Evolutionary conservation across 2,797 vertebrate genomes (phyloP).

Genomic region (Vipera latastei): DNA sequence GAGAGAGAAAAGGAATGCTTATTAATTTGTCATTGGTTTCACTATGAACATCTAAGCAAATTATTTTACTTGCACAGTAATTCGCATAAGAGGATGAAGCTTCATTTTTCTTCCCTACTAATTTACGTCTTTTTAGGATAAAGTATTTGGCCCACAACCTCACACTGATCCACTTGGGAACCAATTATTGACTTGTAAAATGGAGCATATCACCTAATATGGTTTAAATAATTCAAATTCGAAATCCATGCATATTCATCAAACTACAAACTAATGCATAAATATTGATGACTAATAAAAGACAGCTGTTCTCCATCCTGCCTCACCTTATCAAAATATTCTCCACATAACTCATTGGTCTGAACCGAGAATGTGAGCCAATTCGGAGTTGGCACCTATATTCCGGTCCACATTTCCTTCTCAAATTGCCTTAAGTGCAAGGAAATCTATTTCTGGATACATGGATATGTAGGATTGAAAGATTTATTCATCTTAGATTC

Average conservation of each 20-base stretch:
- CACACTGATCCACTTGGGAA: constrained; percentile 47
- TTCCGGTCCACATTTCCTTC: constrained; percentile 28
- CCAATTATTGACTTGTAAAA: constrained; percentile 60
- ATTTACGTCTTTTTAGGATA: constrained; percentile 34
- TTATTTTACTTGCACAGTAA: constrained; percentile 23
- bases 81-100: constrained; percentile 8
- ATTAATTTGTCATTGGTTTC: constrained; percentile 35
- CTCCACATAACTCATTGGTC: background rate
- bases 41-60: constrained; percentile 17
- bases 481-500: background rate
- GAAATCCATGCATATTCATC: constrained; percentile 55
- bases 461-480: background rate
- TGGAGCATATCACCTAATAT: constrained; percentile 33
- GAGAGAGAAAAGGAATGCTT: background rate
- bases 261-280: constrained; percentile 49
- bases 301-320: constrained; percentile 43
- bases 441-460: background rate
- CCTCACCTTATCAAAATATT: constrained; percentile 35
- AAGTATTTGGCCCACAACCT: constrained; percentile 12
- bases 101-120: constrained; percentile 40
- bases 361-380: background rate
- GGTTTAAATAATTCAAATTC: constrained; percentile 61
- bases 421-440: background rate
- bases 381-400: constrained; percentile 29
- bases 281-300: constrained; percentile 61